A percentile compares a stretch with the other conserved stretches of the same genome.
phyloP scores from a whole-genome alignment of 2,888 invertebrate species.

The Tanytarsus gracilentus region DNA sequence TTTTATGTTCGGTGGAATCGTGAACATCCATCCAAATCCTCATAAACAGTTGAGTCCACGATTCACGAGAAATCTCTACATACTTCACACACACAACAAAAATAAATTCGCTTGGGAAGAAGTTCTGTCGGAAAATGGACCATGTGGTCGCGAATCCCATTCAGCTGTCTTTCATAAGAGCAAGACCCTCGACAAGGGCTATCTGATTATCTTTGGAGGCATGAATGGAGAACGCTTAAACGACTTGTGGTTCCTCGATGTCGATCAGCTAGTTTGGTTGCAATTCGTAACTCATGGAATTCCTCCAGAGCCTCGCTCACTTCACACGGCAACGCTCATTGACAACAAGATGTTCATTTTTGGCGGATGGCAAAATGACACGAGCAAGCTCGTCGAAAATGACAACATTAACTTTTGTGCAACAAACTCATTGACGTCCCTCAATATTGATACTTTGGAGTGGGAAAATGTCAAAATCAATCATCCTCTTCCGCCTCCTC shows the following conservation, averaged over 20 bases:
- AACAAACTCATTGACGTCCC: neutral
- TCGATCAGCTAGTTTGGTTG: neutral
- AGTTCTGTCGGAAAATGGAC: neutral
- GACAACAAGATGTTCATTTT: conserved; percentile 22
- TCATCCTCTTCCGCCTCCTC: neutral
- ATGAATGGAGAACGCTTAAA: neutral
- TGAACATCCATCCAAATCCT: neutral
- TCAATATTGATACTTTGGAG: neutral
- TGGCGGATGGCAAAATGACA: conserved; percentile 7
- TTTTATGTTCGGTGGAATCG: neutral
- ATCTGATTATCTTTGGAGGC: neutral
- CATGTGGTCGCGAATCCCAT: neutral
- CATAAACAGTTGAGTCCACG: neutral
- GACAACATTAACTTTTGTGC: neutral
- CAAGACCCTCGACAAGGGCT: neutral
- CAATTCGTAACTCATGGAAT: neutral
- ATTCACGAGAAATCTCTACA: neutral
- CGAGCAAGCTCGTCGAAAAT: neutral
- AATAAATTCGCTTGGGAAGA: neutral
- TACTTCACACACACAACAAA: neutral
- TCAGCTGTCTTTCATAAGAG: neutral
- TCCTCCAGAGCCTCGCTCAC: conserved; percentile 9
- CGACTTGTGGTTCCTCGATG: neutral
- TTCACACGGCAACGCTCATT: conserved; percentile 11
- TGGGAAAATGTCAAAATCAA: conserved; percentile 1